A percentile compares a stretch with the other conserved stretches of the same genome.
phyloP scores from a whole-genome alignment of 2,113 vertebrate species.

The Pterocles orientalis region DNA sequence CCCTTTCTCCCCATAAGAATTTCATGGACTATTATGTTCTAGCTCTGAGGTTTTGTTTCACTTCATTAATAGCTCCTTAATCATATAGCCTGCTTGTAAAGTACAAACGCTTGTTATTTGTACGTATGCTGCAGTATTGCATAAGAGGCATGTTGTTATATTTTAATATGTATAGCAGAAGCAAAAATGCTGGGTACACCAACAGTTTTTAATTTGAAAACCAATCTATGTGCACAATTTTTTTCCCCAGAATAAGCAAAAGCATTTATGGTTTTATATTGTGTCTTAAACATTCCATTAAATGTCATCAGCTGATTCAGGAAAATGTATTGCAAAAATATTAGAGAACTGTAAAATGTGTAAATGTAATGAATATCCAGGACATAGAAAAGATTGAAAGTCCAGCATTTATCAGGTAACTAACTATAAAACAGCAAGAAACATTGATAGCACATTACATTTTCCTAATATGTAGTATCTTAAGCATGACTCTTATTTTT shows the following conservation, averaged over 20 bases:
- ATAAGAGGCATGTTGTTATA: conserved; percentile 71
- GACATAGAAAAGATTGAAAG: conserved; percentile 68
- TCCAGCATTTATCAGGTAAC: conserved; percentile 76
- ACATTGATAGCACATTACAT: conserved; percentile 64
- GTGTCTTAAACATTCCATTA: conserved; percentile 84
- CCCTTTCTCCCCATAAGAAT: conserved; percentile 81
- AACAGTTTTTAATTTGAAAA: conserved; percentile 82
- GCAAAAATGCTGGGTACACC: conserved; percentile 64
- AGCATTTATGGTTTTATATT: conserved; percentile 78
- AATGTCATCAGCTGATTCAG: conserved; percentile 83
- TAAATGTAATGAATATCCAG: conserved; percentile 74
- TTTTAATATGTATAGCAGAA: conserved; percentile 75
- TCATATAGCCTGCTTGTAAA: conserved; percentile 80
- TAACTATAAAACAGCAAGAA: conserved; percentile 76
- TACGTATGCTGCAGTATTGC: conserved; percentile 78
- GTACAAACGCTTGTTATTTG: conserved; percentile 78
- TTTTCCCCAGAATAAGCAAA: conserved; percentile 72
- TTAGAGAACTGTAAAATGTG: conserved; percentile 76
- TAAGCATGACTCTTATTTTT: conserved; percentile 65
- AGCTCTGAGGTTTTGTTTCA: conserved; percentile 83
- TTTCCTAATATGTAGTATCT: conserved; percentile 69
- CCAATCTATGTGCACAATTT: conserved; percentile 70
- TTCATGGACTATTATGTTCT: conserved; percentile 83
- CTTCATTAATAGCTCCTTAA: conserved; percentile 88
- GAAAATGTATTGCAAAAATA: conserved; percentile 81